Percentiles rank a stretch among this genome's conserved stretches.
Conservation (phyloP, 2,113 vertebrate genomes). For the Marmota flaviventris region DNA sequence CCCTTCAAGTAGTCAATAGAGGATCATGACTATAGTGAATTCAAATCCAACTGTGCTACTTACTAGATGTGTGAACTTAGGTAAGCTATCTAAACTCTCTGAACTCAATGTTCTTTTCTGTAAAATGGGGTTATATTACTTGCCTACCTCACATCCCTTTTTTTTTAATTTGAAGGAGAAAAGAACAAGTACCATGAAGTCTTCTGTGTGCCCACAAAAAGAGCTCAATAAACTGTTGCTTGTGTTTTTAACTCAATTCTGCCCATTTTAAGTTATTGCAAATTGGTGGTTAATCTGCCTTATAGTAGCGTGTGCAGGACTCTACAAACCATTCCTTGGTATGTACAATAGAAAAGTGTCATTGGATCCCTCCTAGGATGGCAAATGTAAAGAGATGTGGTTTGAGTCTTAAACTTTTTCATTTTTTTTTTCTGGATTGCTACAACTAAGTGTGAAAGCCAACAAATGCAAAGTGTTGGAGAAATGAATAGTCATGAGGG, state of each 20-base stretch:
- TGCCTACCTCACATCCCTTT: background rate
- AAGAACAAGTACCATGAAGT: background rate
- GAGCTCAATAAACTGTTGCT: background rate
- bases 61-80: background rate
- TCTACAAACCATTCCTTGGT: background rate
- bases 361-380: background rate
- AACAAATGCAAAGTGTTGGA: background rate
- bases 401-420: background rate
- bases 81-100: slow-evolving; percentile 5
- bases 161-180: background rate
- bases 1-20: background rate
- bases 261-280: background rate
- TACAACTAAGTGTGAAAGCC: background rate
- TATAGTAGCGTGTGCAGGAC: background rate
- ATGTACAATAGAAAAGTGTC: background rate
- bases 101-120: background rate
- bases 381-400: background rate
- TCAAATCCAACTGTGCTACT: background rate
- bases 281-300: background rate
- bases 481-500: background rate
- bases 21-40: background rate
- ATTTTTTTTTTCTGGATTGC: background rate
- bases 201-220: background rate
- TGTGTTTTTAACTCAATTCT: background rate
- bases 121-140: background rate